Base-by-base conservation (phyloP, 2,113 vertebrate species). In the Pagrus major region DNA sequence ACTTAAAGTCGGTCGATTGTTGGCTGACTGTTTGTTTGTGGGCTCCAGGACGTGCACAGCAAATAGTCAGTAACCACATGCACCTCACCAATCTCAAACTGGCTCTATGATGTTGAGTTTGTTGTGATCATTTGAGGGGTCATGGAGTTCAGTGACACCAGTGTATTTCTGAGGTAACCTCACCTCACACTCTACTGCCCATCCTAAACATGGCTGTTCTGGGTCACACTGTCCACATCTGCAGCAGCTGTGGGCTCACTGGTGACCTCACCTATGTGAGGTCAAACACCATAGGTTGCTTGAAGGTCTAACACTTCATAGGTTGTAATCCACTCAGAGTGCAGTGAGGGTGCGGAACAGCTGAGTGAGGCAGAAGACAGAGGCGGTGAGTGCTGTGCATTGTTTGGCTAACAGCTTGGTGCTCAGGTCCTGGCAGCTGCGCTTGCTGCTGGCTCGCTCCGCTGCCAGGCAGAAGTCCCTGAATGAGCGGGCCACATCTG, bases 341-440 rank as follows among this genome's bases (percentile, higher is more conserved):
- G 94, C 92, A 0, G 96, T 93, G 20, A 96, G 92, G 0, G 94
- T 96, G 81, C 95, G 95, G 90, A 98, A 96, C 49, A 96, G 96
- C 93, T 99, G 97, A 39, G 96, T 96, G 81, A 99, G 96, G 86
- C 96, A 97, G 91, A 98, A 96, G 69, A 97, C 94, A 0, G 97
- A 96, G 33, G 97, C 96, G 0, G 96, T 96, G 20, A 99, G 96
- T 10, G 97, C 96, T 0, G 96, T 97, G 93, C 97, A 97, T 82
- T 98, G 96, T 67, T 94, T 95, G 6, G 96, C 93, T 0, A 99
- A 88, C 60, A 98, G 95, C 86, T 95, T 97, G 76, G 94, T 93
- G 72, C 95, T 95, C 84, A 97, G 73, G 74, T 96, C 96, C 0
- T 94, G 96, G 90, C 96, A 96, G 77, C 93, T 95, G 56, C 92